Evolutionary conservation across 2,113 vertebrate genomes (phyloP).

Genomic region (Muntiacus reevesi): DNA sequence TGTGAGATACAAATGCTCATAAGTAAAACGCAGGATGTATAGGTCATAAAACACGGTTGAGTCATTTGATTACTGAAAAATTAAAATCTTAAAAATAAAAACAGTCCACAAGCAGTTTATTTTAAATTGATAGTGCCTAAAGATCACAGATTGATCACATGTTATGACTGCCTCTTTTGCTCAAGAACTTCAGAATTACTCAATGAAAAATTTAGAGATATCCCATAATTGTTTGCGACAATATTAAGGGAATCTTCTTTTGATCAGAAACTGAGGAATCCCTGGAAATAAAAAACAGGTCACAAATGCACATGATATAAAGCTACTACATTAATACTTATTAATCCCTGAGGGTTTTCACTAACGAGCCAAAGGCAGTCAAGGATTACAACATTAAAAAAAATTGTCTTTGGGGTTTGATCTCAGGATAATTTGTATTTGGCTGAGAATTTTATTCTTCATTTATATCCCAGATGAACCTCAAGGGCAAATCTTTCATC

Average conservation of each 20-base stretch:
- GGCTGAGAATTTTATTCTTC: background rate
- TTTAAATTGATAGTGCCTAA: background rate
- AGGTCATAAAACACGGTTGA: background rate
- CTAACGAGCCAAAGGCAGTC: background rate
- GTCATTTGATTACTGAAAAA: background rate
- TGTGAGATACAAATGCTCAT: background rate
- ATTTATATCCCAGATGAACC: slow-evolving; percentile 57
- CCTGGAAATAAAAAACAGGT: background rate
- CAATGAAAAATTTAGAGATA: background rate
- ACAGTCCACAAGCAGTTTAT: background rate
- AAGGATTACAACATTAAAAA: background rate
- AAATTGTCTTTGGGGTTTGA: background rate
- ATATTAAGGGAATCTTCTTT: background rate
- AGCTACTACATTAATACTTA: background rate
- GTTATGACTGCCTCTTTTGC: background rate
- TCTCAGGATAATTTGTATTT: background rate
- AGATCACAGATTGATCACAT: background rate
- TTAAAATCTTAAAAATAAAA: background rate
- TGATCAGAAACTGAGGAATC: background rate
- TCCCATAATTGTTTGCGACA: background rate
- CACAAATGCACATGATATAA: background rate
- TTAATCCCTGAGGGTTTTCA: background rate
- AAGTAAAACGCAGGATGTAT: background rate
- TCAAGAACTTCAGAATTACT: background rate
- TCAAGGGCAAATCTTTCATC: background rate